These are phyloP conservation scores for Parazoanthus atlanticus DNA, from an alignment of 92 coral and sea anemone genomes.

Conservation along the genomic window DNA sequence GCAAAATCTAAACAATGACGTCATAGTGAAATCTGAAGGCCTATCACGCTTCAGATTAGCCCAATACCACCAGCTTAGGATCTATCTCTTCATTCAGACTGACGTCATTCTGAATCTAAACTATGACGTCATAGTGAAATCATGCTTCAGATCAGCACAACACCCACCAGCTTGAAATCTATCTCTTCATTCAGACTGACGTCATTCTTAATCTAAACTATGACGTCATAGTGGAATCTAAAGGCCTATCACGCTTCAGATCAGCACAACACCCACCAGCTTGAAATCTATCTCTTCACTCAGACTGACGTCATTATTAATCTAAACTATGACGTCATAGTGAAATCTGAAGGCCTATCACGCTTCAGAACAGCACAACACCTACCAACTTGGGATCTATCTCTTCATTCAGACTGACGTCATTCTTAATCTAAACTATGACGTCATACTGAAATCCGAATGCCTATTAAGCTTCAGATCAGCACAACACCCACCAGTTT, in stretches of 20 bases:
- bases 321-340: conserved; percentile 7
- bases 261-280: conserved; percentile 64
- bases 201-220: conserved; percentile 81
- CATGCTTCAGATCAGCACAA: too few relatives aligned
- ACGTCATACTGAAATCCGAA: too few relatives aligned
- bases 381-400: conserved; percentile 94
- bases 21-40: not conserved
- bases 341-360: too few relatives aligned
- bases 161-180: conserved; percentile 92
- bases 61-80: conserved; percentile 85
- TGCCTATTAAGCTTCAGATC: too few relatives aligned
- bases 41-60: not conserved
- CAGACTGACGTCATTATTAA: conserved; percentile 91
- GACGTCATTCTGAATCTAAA: conserved; percentile 86
- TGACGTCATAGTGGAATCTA: too few relatives aligned
- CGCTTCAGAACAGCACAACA: not conserved
- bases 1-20: too few relatives aligned
- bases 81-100: conserved; percentile 91
- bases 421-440: conserved; percentile 75
- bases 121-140: too few relatives aligned
- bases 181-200: conserved; percentile 92
- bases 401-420: conserved; percentile 91
- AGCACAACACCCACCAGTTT: conserved; percentile 75
- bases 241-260: too few relatives aligned
- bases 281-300: conserved; percentile 95